Base-by-base conservation (phyloP, 1,140 invertebrate species). In the Araneus ventricosus region DNA sequence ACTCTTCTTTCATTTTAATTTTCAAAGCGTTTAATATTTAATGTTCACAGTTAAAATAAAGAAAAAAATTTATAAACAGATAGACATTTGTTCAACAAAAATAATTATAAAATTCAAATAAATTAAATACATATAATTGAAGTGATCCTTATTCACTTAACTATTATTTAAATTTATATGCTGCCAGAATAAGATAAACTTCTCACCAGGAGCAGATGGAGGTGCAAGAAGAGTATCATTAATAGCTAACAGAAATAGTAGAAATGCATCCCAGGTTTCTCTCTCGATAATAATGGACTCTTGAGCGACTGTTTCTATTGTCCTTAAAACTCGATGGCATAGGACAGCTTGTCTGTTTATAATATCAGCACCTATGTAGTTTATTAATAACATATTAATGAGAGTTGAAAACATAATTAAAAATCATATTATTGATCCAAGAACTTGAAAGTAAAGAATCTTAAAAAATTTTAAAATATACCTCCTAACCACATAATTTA, bases 281-380 rank as follows among this genome's bases (percentile, higher is more conserved):
- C 97, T 96, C 63, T 98, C 97, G 94, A 99, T 96, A 80, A 96
- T 96, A 89, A 96, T 96, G 0, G 98, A 98, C 79, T 97, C 96
- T 95, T 97, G 97, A n/a, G 98, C 97, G 7, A 99, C 97, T 95
- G 97, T 97, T 95, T 99, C 98, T 1, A 99, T 96, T 8, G 98
- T 98, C 75, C 99, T 96, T 52, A 99, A 95, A 14, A 99, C 98
- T 94, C 99, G 97, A 95, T 99, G 99, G 96, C 99, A 99, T 0
- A 99, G 96, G 2, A 99, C 97, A 2, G 98, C 98, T 96, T 99
- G 99, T 94, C 98, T 96, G 95, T 98, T 99, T 82, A 99, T 98
- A 10, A 97, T 97, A 95, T 99, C 98, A 75, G 97, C 96, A 94
- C 97, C 98, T 98, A 95, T 79, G 93, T 92, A 80, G 88, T 79